Evolutionary conservation across 2,888 invertebrate species (phyloP).

Genomic region (Stenoptilia bipunctidactyla): DNA sequence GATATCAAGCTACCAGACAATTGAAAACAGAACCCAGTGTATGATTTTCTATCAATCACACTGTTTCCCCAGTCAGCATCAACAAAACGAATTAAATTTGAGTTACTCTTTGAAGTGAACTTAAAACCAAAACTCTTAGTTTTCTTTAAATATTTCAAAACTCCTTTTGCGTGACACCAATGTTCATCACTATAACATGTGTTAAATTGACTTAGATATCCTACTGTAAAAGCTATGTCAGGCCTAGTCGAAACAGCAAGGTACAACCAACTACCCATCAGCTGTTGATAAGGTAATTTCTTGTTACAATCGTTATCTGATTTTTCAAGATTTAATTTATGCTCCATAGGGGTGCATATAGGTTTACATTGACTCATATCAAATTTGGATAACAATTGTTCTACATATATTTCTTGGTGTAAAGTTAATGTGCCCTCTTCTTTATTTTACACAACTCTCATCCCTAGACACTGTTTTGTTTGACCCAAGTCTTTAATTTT

Average conservation of each 20-base stretch:
- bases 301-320: not conserved
- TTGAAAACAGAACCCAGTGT: slow-evolving; percentile 9
- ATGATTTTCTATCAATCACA: slow-evolving; percentile 7
- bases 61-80: slow-evolving; percentile 13
- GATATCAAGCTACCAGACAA: slow-evolving; percentile 7
- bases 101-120: slow-evolving; percentile 3
- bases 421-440: slow-evolving; percentile 2
- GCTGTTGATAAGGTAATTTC: slow-evolving; percentile 4
- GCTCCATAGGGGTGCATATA: slow-evolving; percentile 8
- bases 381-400: slow-evolving; percentile 4
- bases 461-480: slow-evolving; percentile 7
- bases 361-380: slow-evolving; percentile 7
- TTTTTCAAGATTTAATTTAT: not conserved
- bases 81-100: slow-evolving; percentile 8
- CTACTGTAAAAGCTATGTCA: slow-evolving; percentile 13
- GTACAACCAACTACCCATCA: slow-evolving; percentile 15
- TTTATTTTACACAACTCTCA: slow-evolving; percentile 4
- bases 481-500: too few relatives aligned
- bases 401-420: slow-evolving; percentile 5
- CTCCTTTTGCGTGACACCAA: slow-evolving; percentile 14
- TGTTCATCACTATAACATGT: slow-evolving; percentile 12
- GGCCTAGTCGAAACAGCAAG: slow-evolving; percentile 13
- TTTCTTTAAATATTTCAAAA: slow-evolving; percentile 13
- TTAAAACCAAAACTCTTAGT: slow-evolving; percentile 12
- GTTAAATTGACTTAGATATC: slow-evolving; percentile 13